Percentiles rank a stretch among this genome's conserved stretches.
These are phyloP conservation scores for Drosophila truncata DNA, from an alignment of 1,140 invertebrate genomes.

Conservation along the genomic window DNA sequence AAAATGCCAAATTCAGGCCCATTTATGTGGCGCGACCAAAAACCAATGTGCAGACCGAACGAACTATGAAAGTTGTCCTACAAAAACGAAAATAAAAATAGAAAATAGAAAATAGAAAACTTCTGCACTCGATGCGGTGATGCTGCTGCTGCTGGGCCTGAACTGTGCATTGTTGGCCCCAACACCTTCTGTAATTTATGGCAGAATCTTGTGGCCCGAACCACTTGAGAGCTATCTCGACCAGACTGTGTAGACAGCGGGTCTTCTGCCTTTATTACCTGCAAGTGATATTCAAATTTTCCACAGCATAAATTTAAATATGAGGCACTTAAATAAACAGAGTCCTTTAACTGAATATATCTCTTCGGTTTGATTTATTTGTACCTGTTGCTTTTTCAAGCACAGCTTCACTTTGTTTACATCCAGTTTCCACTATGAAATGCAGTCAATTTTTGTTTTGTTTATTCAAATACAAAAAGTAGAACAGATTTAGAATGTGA, in stretches of 20 bases:
- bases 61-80: constrained; percentile 31
- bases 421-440: background rate
- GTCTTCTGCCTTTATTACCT: constrained; percentile 3
- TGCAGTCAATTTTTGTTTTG: background rate
- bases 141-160: constrained; percentile 25
- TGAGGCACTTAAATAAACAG: constrained; percentile 9
- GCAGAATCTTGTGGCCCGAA: constrained; percentile 28
- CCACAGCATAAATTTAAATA: constrained; percentile 13
- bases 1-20: constrained; percentile 52
- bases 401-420: constrained; percentile 10
- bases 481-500: constrained; percentile 1
- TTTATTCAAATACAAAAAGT: constrained; percentile 5
- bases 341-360: constrained; percentile 1
- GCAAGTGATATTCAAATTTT: constrained; percentile 15
- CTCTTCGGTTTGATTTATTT: constrained; percentile 3
- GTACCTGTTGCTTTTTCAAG: constrained; percentile 7
- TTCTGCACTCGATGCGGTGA: constrained; percentile 37
- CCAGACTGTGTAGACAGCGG: constrained; percentile 8
- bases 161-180: constrained; percentile 39
- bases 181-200: constrained; percentile 48
- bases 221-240: constrained; percentile 33
- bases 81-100: constrained; percentile 30
- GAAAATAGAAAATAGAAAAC: constrained; percentile 18
- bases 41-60: constrained; percentile 36
- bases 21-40: constrained; percentile 49